Base-by-base conservation (phyloP, 2,113 vertebrate genomes). In the Eurypyga helias region DNA sequence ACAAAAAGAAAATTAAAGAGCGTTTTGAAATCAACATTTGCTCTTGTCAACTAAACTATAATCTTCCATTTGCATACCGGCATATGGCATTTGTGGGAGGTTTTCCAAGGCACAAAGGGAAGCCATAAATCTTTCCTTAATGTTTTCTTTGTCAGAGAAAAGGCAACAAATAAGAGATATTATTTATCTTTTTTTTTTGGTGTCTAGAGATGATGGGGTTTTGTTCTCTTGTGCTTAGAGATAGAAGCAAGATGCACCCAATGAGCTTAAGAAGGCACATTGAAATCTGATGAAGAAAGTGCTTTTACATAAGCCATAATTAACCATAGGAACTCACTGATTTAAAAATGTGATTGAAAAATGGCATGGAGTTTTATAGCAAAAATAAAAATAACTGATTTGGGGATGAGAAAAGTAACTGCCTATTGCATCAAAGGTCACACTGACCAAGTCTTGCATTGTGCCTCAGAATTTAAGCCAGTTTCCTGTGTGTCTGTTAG, bases 21-120 rank as follows among this genome's bases (percentile, higher is more conserved):
- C 57, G 82, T 91, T 92, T 91, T 94, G 83, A 70, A 93, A 82
- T 91, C 81, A 76, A 38, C 81, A 62, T 93, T 95, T 97, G 49
- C 49, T 89, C n/a, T 95, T 45, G 78, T 58, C 65, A 84, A 15
- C 61, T 89, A 60, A 83, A 66, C 64, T 83, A 26, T 81, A 96
- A 93, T 93, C 52, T 81, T 3, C 41, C 8, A 52, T 85, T 97
- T 95, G 49, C 69, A 65, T 92, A 77, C 23, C 83, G 73, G 52
- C 91, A 87, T 93, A 87, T 85, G 89, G 77, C 58, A 80, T 91
- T 91, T 83, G 62, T 82, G 77, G 57, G 54, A 93, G 57, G 55
- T 58, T 96, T 91, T 96, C 66, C 54, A 93, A 80, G 41, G 61
- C 57, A 66, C 65, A 89, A 79, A 87, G 91, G 58, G 18, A 96